Base-by-base conservation (phyloP, 2,888 invertebrate species). In the Andrena fulva region DNA sequence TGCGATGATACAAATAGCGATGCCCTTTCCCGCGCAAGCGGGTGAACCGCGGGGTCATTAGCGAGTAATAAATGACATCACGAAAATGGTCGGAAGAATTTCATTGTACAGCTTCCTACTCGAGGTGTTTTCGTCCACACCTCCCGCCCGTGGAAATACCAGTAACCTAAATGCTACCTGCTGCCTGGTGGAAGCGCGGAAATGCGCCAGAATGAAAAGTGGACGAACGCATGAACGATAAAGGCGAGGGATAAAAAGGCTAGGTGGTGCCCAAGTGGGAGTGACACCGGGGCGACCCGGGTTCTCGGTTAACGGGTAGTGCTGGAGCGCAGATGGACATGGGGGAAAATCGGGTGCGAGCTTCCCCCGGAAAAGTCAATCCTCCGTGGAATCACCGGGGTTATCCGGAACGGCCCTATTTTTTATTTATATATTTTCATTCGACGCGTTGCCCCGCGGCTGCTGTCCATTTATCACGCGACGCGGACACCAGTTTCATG, bases 11-110 rank as follows among this genome's bases (percentile, higher is more conserved):
- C 79, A 79, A 79, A 76, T 79, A 69, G 54, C 68, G 16, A 27
- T 0, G 29, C 6, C 31, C 10, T 20, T 8, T 20, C n/a, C 27
- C 29, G 24, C 48, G 67, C 71, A 35, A 63, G 63, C 80, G 54
- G 68, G 68, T 48, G 80, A 80, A 77, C 67, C 50, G 54, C 50
- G 62, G 62, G 20, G 80, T 77, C 71, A 80, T 80, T 80, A 77
- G 77, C 63, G 80, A 54, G 67, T 80, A 77, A 77, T 77, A 77
- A 77, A 80, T 68, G 77, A 68, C 67, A 56, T 48, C 2, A 52
- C 62, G 31, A 63, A 31, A 54, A 10, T 52, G 35, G 20, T 42
- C 42, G 33, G 29, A 54, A 35, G 60, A 80, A 80, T 80, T 80
- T 72, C 80, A 77, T 80, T 80, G 77, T 54, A 35, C 67, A 56